Conservation (phyloP, 2,113 vertebrate genomes). For the Zingel zingel region DNA sequence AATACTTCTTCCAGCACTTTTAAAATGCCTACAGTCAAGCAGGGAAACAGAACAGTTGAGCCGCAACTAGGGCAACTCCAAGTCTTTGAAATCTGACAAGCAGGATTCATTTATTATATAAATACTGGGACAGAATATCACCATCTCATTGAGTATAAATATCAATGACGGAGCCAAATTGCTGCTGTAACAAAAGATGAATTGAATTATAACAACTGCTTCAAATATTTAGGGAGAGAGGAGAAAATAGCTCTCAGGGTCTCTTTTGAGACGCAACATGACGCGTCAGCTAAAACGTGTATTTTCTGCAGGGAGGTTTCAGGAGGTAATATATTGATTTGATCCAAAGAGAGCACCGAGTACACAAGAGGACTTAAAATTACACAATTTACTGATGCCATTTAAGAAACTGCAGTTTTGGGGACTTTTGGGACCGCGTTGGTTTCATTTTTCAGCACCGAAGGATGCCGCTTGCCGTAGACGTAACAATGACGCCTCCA, state of each 20-base stretch:
- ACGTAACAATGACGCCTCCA: too few species aligned
- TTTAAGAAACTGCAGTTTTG: neutral
- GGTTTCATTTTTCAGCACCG: too few species aligned
- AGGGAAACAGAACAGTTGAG: neutral
- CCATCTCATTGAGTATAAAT: slow-evolving; percentile 32
- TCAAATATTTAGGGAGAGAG: slow-evolving; percentile 3
- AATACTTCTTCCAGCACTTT: neutral
- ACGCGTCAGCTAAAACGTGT: neutral
- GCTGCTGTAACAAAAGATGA: neutral
- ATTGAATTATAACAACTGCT: neutral
- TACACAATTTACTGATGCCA: neutral
- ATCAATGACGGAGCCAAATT: slow-evolving; percentile 25
- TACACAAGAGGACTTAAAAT: neutral
- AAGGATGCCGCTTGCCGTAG: too few species aligned
- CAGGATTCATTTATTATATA: slow-evolving; percentile 60
- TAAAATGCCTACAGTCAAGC: neutral
- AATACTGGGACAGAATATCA: slow-evolving; percentile 44
- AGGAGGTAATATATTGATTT: neutral
- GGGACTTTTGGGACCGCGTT: too few species aligned
- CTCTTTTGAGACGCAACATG: slow-evolving; percentile 22
- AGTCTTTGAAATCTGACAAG: slow-evolving; percentile 60
- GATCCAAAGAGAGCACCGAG: neutral
- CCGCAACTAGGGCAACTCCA: slow-evolving; percentile 43
- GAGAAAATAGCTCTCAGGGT: neutral
- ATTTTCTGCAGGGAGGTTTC: neutral